A percentile compares a stretch with the other conserved stretches of the same genome.
phyloP scores from a whole-genome alignment of 2,797 vertebrate genomes.

The Neoniphon sammara region DNA sequence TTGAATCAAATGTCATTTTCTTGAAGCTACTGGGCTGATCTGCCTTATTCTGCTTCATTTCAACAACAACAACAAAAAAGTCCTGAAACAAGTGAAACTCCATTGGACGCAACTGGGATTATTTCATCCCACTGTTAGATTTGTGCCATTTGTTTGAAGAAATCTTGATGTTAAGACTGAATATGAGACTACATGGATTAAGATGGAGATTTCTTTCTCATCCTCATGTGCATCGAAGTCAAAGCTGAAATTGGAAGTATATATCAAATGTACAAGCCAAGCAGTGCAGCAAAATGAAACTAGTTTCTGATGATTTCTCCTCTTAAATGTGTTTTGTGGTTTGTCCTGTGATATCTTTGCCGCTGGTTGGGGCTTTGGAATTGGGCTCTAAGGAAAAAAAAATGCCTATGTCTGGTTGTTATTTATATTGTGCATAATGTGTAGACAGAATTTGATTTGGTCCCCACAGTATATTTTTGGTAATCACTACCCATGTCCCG shows the following conservation, averaged over 20 bases:
- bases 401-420: conserved; percentile 35
- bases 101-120: too few relatives aligned
- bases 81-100: too few relatives aligned
- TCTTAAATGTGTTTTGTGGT: conserved; percentile 25
- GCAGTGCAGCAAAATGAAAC: conserved; percentile 15
- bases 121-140: too few relatives aligned
- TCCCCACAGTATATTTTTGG: conserved; percentile 51
- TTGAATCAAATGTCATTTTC: too few relatives aligned
- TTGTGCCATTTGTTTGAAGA: too few relatives aligned
- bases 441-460: conserved; percentile 51
- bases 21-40: too few relatives aligned
- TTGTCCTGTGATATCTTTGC: conserved; percentile 46
- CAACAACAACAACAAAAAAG: too few relatives aligned
- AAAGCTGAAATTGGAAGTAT: neutral
- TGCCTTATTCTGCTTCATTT: too few relatives aligned
- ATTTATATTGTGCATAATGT: conserved; percentile 45
- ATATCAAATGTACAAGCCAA: neutral
- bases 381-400: conserved; percentile 36
- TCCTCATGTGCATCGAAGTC: neutral
- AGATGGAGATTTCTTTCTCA: too few relatives aligned
- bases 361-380: conserved; percentile 2
- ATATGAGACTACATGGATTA: too few relatives aligned
- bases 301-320: conserved; percentile 22
- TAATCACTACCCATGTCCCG: conserved; percentile 54
- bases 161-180: too few relatives aligned